Evolutionary conservation across 2,797 vertebrate species (phyloP).

Genomic region (Odontamblyopus rebecca): DNA sequence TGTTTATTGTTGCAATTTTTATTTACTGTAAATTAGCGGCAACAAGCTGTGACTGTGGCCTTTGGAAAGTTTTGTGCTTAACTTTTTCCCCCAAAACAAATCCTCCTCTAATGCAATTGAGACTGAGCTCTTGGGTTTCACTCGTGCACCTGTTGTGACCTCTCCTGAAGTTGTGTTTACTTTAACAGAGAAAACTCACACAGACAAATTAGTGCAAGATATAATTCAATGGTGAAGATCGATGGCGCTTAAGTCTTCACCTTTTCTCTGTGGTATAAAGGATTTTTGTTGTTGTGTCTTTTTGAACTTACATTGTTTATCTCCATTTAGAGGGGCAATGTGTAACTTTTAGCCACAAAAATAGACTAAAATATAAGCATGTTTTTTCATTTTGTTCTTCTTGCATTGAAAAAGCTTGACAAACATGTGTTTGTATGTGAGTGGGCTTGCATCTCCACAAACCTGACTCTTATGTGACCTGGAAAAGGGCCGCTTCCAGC

Average conservation of each 20-base stretch:
- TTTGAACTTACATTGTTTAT: not conserved
- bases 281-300: not conserved
- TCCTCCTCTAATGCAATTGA: not conserved
- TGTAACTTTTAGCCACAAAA: too few relatives aligned
- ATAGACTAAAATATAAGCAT: too few relatives aligned
- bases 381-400: too few relatives aligned
- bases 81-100: conserved; percentile 10
- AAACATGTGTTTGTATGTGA: too few relatives aligned
- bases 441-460: too few relatives aligned
- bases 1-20: not conserved
- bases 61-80: conserved; percentile 17
- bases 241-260: not conserved
- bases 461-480: too few relatives aligned
- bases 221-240: conserved; percentile 8
- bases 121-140: not conserved
- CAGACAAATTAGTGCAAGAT: conserved; percentile 3
- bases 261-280: not conserved
- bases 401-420: too few relatives aligned
- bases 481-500: too few relatives aligned
- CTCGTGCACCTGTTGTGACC: not conserved
- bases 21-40: conserved; percentile 10
- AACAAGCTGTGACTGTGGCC: conserved; percentile 1
- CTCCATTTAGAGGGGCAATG: not conserved
- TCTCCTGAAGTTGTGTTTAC: not conserved
- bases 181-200: not conserved